A percentile compares a stretch with the other conserved stretches of the same genome.
Evolutionary conservation across 2,888 invertebrate species (phyloP).

Genomic region (Eremobia ochroleuca): DNA sequence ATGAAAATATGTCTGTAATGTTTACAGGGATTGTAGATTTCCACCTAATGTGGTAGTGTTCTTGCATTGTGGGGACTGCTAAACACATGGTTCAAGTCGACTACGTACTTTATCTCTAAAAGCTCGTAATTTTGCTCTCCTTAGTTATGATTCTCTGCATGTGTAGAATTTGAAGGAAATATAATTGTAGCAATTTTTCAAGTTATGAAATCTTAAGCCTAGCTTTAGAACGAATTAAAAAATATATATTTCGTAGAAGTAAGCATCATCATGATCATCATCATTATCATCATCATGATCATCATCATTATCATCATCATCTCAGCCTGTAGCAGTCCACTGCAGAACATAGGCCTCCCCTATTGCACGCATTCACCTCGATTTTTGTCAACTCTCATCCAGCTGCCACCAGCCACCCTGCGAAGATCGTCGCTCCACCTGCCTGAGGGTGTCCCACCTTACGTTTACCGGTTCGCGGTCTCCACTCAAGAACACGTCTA

Average conservation of each 20-base stretch:
- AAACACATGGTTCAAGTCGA: not conserved
- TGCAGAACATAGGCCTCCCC: too few species aligned
- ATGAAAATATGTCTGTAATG: conserved; percentile 5
- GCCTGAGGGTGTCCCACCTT: too few species aligned
- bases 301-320: too few species aligned
- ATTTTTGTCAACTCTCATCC: too few species aligned
- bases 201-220: not conserved
- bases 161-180: not conserved
- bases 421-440: too few species aligned
- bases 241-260: not conserved
- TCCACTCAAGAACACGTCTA: too few species aligned
- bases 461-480: too few species aligned
- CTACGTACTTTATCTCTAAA: not conserved
- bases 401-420: too few species aligned
- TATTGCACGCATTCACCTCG: too few species aligned
- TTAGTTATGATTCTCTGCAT: not conserved
- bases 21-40: conserved; percentile 3
- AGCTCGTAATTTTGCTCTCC: not conserved
- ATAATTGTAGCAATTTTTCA: not conserved
- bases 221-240: not conserved
- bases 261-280: too few species aligned
- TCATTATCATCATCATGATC: too few species aligned
- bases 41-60: not conserved
- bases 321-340: too few species aligned
- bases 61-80: not conserved